Percentiles rank a stretch among this genome's conserved stretches.
These are phyloP conservation scores for Tupaia chinensis DNA, from an alignment of 2,113 vertebrate genomes.

Conservation along the genomic window DNA sequence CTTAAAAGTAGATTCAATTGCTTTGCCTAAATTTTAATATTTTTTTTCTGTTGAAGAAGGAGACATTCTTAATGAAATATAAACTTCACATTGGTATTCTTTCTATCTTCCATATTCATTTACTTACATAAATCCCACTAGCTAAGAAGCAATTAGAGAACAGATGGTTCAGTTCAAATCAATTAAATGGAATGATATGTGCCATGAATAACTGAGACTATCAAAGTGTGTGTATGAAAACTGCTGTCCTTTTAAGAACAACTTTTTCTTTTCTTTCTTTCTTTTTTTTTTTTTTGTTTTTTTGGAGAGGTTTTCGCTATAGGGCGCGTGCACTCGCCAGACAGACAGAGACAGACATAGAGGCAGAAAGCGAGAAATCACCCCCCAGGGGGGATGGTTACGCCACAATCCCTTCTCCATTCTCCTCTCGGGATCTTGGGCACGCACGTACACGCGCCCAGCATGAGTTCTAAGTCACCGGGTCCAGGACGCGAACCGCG, in stretches of 20 bases:
- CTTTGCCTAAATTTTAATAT: constrained; percentile 67
- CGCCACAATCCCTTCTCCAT: too few species aligned
- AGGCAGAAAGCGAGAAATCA: too few species aligned
- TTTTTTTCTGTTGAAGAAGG: constrained; percentile 72
- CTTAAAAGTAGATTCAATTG: constrained; percentile 42
- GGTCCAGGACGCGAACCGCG: too few species aligned
- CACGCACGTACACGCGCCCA: too few species aligned
- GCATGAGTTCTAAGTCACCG: too few species aligned
- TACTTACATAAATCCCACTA: constrained; percentile 87
- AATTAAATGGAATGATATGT: constrained; percentile 83
- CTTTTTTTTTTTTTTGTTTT: too few species aligned
- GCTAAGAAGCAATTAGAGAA: constrained; percentile 85
- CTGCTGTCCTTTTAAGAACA: constrained; percentile 38
- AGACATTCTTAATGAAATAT: constrained; percentile 76
- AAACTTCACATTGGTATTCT: constrained; percentile 83
- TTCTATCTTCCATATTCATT: constrained; percentile 78
- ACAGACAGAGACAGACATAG: too few species aligned
- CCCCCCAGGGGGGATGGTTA: too few species aligned
- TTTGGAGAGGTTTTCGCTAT: too few species aligned
- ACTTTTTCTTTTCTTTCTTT: too few species aligned
- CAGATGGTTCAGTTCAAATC: constrained; percentile 87
- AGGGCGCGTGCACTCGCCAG: too few species aligned
- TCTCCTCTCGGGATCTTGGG: too few species aligned
- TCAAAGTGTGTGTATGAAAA: constrained; percentile 48
- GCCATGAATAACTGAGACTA: constrained; percentile 77